These are phyloP conservation scores for Fulica atra DNA, from an alignment of 2,113 vertebrate genomes.

Conservation along the genomic window DNA sequence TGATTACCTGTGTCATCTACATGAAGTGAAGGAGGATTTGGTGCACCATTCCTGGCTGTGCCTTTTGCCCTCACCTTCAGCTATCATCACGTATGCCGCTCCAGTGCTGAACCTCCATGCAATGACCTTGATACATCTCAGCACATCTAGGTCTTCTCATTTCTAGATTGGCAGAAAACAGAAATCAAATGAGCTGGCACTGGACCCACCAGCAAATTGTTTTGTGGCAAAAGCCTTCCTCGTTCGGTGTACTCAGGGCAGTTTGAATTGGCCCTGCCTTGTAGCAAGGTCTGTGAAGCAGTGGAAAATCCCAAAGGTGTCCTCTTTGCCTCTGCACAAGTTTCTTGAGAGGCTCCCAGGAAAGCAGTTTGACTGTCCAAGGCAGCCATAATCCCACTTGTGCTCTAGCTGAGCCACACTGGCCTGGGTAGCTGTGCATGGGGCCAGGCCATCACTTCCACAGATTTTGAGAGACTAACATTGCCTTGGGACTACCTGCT, in stretches of 20 bases:
- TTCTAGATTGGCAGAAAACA: background rate
- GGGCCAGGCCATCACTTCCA: background rate
- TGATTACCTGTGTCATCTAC: background rate
- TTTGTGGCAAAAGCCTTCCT: background rate
- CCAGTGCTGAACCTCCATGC: background rate
- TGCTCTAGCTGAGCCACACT: rapidly evolving
- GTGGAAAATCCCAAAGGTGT: background rate
- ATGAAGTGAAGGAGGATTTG: background rate
- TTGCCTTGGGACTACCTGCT: background rate
- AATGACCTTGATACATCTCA: background rate
- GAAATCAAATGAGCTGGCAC: background rate
- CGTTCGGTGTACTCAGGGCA: background rate
- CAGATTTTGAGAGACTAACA: background rate
- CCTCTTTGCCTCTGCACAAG: background rate
- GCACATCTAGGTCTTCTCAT: background rate
- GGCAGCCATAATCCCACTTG: background rate
- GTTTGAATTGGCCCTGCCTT: background rate
- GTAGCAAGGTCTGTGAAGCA: background rate
- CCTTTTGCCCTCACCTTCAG: background rate
- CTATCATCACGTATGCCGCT: background rate
- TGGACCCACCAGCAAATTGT: background rate
- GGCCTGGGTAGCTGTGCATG: rapidly evolving
- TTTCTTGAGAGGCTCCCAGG: background rate
- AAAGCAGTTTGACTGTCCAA: background rate
- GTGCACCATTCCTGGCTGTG: background rate